phyloP scores from a whole-genome alignment of 2,797 vertebrate species.

The Oreonectes daqikongensis region DNA sequence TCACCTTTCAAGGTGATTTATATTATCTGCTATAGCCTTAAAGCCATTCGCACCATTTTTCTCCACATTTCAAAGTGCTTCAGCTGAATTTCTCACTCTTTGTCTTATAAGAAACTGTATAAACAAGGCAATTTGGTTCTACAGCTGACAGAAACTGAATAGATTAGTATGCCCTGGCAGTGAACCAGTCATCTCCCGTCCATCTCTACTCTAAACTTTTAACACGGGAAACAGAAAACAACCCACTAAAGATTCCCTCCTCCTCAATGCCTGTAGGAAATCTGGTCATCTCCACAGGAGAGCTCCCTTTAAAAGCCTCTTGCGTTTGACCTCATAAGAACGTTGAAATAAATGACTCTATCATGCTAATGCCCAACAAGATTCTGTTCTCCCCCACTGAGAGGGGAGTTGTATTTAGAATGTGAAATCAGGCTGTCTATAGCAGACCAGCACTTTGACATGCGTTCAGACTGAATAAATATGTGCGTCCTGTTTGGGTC shows the following conservation, averaged over 20 bases:
- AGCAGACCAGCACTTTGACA: constrained; percentile 41
- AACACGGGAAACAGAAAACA: background rate
- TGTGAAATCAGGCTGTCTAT: constrained; percentile 50
- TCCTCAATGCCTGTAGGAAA: constrained; percentile 58
- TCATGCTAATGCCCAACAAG: constrained; percentile 59
- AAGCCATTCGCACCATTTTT: constrained; percentile 22
- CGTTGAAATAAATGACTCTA: constrained; percentile 62
- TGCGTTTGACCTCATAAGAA: constrained; percentile 62
- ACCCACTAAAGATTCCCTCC: constrained; percentile 57
- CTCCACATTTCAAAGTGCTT: constrained; percentile 21
- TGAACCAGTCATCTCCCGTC: background rate
- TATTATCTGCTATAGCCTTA: constrained; percentile 16
- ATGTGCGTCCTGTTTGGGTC: constrained; percentile 41
- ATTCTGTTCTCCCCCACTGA: constrained; percentile 42
- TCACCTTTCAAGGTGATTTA: constrained; percentile 51
- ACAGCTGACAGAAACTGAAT: constrained; percentile 7
- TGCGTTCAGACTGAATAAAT: constrained; percentile 46
- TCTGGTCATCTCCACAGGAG: constrained; percentile 54
- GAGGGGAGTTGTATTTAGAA: constrained; percentile 49
- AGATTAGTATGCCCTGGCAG: background rate
- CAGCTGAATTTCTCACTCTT: background rate
- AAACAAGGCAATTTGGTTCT: background rate
- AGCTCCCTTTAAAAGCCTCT: constrained; percentile 51
- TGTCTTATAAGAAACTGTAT: background rate
- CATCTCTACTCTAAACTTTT: constrained; percentile 1